Conservation (phyloP, 2,113 vertebrate species). For the Ammodramus savannarum region DNA sequence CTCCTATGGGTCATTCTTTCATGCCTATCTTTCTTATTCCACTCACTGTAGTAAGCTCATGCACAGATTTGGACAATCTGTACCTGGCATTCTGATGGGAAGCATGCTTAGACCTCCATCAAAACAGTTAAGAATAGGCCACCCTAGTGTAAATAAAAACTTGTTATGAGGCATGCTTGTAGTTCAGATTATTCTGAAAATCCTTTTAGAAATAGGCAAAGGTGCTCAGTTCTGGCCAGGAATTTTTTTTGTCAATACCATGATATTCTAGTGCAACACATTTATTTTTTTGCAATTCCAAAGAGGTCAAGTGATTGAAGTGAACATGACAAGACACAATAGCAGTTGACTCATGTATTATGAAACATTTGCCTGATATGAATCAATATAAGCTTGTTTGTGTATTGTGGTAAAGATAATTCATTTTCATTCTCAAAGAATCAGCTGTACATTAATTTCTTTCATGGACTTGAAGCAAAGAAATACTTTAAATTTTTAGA, state of each 20-base stretch:
- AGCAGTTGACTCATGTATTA: neutral
- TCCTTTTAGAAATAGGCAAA: neutral
- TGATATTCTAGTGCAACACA: neutral
- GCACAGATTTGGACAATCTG: neutral
- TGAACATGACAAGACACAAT: neutral
- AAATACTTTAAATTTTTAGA: neutral
- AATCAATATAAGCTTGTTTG: neutral
- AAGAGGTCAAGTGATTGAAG: neutral
- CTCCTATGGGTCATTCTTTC: neutral
- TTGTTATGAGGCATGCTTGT: neutral
- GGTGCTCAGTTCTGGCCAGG: neutral
- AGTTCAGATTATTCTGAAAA: neutral
- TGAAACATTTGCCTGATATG: neutral
- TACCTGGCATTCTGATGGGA: neutral
- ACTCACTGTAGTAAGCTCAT: neutral
- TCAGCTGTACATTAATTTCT: neutral
- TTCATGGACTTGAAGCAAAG: neutral
- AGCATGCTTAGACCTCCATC: neutral
- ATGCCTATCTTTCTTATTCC: neutral
- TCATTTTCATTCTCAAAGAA: neutral
- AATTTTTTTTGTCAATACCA: neutral
- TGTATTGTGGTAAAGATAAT: neutral
- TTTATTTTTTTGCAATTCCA: neutral
- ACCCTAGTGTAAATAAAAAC: neutral
- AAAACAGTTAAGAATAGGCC: neutral